Evolutionary conservation across 2,797 vertebrate genomes (phyloP).

Genomic region (Gadopsis bispinosus): DNA sequence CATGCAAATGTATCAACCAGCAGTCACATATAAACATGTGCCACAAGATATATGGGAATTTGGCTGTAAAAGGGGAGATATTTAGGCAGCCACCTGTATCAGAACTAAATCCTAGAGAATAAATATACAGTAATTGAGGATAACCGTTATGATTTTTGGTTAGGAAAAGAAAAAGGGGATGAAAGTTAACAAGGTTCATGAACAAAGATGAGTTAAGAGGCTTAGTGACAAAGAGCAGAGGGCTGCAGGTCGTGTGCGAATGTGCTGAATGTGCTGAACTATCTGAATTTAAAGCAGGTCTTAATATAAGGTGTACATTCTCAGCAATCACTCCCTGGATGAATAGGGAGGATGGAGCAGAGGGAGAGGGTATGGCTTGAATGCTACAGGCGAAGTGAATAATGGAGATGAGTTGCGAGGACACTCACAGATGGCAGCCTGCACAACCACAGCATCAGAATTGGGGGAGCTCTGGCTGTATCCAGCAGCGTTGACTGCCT

Average conservation of each 20-base stretch:
- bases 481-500: constrained; percentile 95
- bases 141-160: not conserved
- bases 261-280: not conserved
- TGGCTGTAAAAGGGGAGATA: not conserved
- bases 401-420: constrained; percentile 11
- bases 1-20: constrained; percentile 45
- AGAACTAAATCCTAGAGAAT: not conserved
- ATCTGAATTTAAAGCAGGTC: constrained; percentile 10
- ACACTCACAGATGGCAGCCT: constrained; percentile 93
- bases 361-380: constrained; percentile 9
- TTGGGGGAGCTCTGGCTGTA: constrained; percentile 91
- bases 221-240: not conserved
- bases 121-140: not conserved
- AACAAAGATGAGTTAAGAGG: constrained; percentile 13
- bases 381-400: constrained; percentile 26
- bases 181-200: constrained; percentile 18
- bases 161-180: constrained; percentile 1
- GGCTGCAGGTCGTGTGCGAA: constrained; percentile 4
- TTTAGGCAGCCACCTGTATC: not conserved
- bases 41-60: not conserved
- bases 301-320: not conserved
- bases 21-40: constrained; percentile 6
- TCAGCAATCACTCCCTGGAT: constrained; percentile 1
- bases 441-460: constrained; percentile 91
- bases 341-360: constrained; percentile 12